Percentiles rank a stretch among this genome's conserved stretches.
These are phyloP conservation scores for Pleuronectes platessa DNA, from an alignment of 2,113 vertebrate genomes.

Conservation along the genomic window DNA sequence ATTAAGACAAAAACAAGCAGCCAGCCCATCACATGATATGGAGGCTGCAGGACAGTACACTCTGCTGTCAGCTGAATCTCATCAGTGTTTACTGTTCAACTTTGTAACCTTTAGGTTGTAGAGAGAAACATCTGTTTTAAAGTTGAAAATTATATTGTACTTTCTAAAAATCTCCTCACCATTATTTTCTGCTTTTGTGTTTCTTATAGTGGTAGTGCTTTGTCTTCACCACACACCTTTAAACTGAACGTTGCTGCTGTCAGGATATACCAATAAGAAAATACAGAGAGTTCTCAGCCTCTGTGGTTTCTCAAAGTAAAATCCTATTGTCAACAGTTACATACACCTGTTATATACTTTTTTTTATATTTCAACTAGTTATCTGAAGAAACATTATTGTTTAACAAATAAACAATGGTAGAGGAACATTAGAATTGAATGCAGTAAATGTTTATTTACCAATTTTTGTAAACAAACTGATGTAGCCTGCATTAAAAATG, in stretches of 20 bases:
- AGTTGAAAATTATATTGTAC: background rate
- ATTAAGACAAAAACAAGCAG: conserved; percentile 71
- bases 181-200: background rate
- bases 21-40: conserved; percentile 72
- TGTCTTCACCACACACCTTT: too few relatives aligned
- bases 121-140: background rate
- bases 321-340: background rate
- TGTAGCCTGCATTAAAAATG: too few relatives aligned
- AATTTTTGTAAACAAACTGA: too few relatives aligned
- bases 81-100: background rate
- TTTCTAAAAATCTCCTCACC: background rate
- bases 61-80: background rate
- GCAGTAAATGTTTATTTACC: background rate
- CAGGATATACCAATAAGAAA: too few relatives aligned
- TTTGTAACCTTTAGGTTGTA: background rate
- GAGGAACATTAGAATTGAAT: background rate
- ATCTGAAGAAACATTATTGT: background rate
- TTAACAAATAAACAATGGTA: background rate
- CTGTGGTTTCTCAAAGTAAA: background rate
- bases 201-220: background rate
- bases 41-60: conserved; percentile 41
- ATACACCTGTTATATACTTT: background rate
- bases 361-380: background rate
- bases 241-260: too few relatives aligned
- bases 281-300: too few relatives aligned